Evolutionary conservation across 2,888 invertebrate species (phyloP).

Genomic region (Fragum whitleyi): DNA sequence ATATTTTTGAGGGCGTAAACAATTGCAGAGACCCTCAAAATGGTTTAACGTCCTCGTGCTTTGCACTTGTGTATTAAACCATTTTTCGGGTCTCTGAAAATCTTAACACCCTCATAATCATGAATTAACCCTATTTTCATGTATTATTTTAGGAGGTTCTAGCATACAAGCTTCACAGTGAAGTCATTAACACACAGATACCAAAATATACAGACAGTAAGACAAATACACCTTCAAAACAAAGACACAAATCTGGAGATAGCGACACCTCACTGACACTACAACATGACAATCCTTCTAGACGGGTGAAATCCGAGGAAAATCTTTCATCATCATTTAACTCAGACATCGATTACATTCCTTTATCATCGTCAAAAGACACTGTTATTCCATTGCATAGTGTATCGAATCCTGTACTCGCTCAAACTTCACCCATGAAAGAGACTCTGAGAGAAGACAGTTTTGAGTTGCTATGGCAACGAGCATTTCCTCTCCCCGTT

Average conservation of each 20-base stretch:
- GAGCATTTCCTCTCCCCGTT: slow-evolving; percentile 88
- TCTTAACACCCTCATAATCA: no score
- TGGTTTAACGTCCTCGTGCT: no score
- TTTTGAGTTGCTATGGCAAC: slow-evolving; percentile 85
- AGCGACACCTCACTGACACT: slow-evolving; percentile 37
- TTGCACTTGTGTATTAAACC: no score
- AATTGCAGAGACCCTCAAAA: no score
- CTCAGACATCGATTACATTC: slow-evolving; percentile 52
- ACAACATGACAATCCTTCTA: slow-evolving; percentile 41
- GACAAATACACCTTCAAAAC: not conserved
- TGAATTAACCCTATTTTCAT: no score
- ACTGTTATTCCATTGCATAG: slow-evolving; percentile 36
- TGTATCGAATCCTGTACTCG: not conserved
- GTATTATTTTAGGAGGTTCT: slow-evolving; percentile 55
- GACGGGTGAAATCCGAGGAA: slow-evolving; percentile 74
- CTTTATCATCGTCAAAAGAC: slow-evolving; percentile 58
- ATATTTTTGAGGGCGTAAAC: no score
- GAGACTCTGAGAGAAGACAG: slow-evolving; percentile 19
- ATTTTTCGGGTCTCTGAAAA: no score
- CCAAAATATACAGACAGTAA: not conserved
- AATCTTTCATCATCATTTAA: slow-evolving; percentile 61
- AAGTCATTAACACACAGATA: not conserved
- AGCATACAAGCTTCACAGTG: slow-evolving; percentile 53
- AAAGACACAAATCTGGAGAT: slow-evolving; percentile 59
- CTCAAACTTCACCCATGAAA: not conserved